Percentiles rank a stretch among this genome's conserved stretches.
Conservation (phyloP, 2,113 vertebrate species). For the Capreolus pygargus region DNA sequence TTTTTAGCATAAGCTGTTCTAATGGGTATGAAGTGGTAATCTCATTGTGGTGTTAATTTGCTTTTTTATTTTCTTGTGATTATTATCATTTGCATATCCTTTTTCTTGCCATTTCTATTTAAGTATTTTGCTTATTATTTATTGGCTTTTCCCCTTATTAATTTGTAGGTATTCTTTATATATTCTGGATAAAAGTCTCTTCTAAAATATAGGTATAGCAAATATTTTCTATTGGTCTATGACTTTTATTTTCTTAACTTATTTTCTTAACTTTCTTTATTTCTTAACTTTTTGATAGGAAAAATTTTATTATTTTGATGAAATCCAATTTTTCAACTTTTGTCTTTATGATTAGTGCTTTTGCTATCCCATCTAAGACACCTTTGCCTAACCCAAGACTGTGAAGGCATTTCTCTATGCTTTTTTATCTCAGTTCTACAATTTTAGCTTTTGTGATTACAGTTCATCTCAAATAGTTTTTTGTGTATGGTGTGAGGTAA, state of each 20-base stretch:
- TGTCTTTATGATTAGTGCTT: neutral
- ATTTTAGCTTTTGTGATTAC: neutral
- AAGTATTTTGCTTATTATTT: neutral
- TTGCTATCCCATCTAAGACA: neutral
- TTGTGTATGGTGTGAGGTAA: neutral
- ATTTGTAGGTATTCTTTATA: neutral
- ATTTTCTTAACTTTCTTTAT: neutral
- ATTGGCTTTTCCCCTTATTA: neutral
- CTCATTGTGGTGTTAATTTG: neutral
- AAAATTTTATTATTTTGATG: neutral
- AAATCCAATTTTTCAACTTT: neutral
- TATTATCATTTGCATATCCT: neutral
- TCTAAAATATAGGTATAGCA: neutral
- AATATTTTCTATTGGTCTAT: neutral
- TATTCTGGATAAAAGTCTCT: neutral
- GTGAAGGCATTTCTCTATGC: neutral
- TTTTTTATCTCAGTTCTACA: neutral
- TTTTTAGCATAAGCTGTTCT: neutral
- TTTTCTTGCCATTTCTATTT: neutral
- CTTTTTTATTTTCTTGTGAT: neutral
- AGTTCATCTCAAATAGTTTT: neutral
- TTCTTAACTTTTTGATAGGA: neutral
- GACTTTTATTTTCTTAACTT: too few species aligned
- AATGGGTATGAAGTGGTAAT: neutral
- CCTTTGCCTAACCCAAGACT: neutral